Base-by-base conservation (phyloP, 2,888 invertebrate genomes). In the Ellobium chinense region DNA sequence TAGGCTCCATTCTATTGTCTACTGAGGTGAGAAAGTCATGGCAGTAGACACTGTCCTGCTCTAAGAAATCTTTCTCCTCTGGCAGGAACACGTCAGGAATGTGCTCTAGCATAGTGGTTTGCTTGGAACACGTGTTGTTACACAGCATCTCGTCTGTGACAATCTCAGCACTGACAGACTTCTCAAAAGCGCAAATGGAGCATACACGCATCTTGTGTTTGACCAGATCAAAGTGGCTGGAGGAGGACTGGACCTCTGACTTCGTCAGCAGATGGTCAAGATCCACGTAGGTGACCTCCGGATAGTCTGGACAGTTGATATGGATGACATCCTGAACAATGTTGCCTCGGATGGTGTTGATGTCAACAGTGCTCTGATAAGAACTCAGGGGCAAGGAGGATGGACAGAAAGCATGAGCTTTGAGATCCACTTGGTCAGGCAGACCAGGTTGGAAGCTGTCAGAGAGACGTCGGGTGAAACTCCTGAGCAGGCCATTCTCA, bases 211-310 rank as follows among this genome's bases (percentile, higher is more conserved):
- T 66, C 36, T 81, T 83, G 69, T 84, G 84, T 70, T 81, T 82
- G 60, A 83, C 81, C 24, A 68, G 46, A 69, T 83, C 82, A 60
- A 46, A 80, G 58, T 68, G 65, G 34, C 77, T 65, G 39, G 78
- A 46, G 0, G 77, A 70, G n/a, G 73, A 63, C 39, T 62, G 63
- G 24, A 82, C 80, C 5, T 66, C 78, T 1, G 74, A 74, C 37
- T 62, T 68, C 18, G 76, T 77, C 14, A 68, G 72, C 1, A 83
- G 78, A 58, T 85, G 85, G 27, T 83, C 82, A 29, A 85, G 75
- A 56, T 77, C 83, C 46, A 84, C 80, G 31, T 81, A 82, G 29
- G 85, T 85, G 65, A 85, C 82, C 74, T 85, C 85, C 56, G 85
- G 85, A 73, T 82, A 84, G 14, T 77, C 81, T 1, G 78, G 70